Evolutionary conservation across 1,140 invertebrate species (phyloP).

Genomic region (Ips nitidus): DNA sequence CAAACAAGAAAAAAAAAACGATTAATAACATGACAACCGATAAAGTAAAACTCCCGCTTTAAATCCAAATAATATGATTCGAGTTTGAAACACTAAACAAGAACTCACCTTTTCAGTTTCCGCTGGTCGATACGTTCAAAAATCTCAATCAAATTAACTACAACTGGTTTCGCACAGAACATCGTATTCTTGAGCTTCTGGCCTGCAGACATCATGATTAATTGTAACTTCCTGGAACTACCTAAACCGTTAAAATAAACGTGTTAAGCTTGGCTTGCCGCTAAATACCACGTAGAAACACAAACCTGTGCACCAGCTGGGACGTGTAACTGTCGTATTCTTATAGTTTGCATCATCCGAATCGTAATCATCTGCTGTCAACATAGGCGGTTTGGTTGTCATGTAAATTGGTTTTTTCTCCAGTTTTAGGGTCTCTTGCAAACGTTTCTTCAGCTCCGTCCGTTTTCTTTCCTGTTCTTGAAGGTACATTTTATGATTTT

Average conservation of each 20-base stretch:
- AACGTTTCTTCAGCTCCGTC: conserved; percentile 35
- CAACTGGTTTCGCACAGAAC: conserved; percentile 63
- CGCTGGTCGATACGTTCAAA: conserved; percentile 66
- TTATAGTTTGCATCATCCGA: conserved; percentile 51
- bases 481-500: conserved; percentile 56
- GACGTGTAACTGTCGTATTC: conserved; percentile 44
- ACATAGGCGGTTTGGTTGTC: conserved; percentile 52
- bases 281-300: neutral
- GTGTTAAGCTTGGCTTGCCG: neutral
- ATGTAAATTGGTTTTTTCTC: conserved; percentile 54
- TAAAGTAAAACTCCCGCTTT: no score
- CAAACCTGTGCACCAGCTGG: conserved; percentile 57
- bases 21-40: no score
- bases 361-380: conserved; percentile 57
- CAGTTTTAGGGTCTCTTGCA: conserved; percentile 49
- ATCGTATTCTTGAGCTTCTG: conserved; percentile 56
- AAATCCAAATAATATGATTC: no score
- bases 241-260: neutral
- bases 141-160: conserved; percentile 64
- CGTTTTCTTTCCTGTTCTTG: conserved; percentile 56
- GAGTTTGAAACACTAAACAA: neutral
- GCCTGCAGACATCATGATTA: conserved; percentile 19
- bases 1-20: no score
- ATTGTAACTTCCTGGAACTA: neutral
- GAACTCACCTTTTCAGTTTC: conserved; percentile 58